A percentile compares a stretch with the other conserved stretches of the same genome.
Evolutionary conservation across 2,888 invertebrate species (phyloP).

Genomic region (Brachypterus glaber): DNA sequence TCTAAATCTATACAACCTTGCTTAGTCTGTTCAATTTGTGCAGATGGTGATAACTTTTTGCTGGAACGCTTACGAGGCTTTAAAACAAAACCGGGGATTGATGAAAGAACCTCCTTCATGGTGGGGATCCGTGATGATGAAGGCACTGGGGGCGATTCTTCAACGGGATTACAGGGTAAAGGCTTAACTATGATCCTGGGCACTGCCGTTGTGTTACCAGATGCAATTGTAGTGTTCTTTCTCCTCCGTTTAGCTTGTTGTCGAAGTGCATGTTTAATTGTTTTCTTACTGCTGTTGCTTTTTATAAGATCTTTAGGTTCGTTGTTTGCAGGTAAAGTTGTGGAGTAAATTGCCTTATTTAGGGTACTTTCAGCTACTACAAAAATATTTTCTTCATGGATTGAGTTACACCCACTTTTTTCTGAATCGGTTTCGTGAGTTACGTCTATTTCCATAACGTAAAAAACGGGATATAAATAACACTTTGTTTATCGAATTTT

Average conservation of each 20-base stretch:
- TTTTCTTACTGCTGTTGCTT: constrained; percentile 49
- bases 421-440: constrained; percentile 33
- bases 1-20: constrained; percentile 93
- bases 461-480: constrained; percentile 25
- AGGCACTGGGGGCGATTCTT: constrained; percentile 37
- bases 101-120: constrained; percentile 76
- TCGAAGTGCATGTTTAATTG: constrained; percentile 66
- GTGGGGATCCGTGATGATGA: constrained; percentile 47
- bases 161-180: constrained; percentile 53
- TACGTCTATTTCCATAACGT: constrained; percentile 42
- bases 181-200: constrained; percentile 78
- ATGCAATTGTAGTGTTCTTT: constrained; percentile 65
- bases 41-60: constrained; percentile 81
- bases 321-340: constrained; percentile 17
- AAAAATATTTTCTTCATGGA: constrained; percentile 20
- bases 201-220: constrained; percentile 53
- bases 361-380: constrained; percentile 27
- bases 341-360: constrained; percentile 18
- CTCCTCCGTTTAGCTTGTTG: constrained; percentile 67
- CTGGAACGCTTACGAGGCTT: constrained; percentile 70
- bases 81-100: constrained; percentile 80
- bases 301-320: constrained; percentile 26
- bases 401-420: constrained; percentile 29
- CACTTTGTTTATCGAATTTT: constrained; percentile 17
- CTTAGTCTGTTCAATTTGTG: constrained; percentile 84